Base-by-base conservation (phyloP, 2,113 vertebrate genomes). In the Corydoras maculifer region DNA sequence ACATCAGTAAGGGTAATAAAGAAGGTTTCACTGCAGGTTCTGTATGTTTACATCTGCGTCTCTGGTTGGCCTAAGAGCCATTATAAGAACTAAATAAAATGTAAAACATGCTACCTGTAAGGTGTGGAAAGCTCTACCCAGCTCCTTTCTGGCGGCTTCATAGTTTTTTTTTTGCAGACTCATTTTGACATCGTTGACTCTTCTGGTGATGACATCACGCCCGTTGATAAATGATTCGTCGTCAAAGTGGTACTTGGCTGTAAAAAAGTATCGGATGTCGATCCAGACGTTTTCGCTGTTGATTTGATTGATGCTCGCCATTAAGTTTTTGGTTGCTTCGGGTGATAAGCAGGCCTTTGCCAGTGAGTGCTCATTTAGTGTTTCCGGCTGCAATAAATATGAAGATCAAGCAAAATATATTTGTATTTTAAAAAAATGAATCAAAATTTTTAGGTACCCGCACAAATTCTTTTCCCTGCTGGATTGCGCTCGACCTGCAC, bases 61-160 rank as follows among this genome's bases (percentile, higher is more conserved):
- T 49, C n/a, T n/a, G n/a, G n/a, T n/a, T n/a, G n/a, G n/a, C n/a
- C n/a, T n/a, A n/a, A n/a, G n/a, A n/a, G n/a, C n/a, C n/a, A n/a
- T n/a, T n/a, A n/a, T n/a, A n/a, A n/a, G n/a, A n/a, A n/a, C n/a
- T n/a, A n/a, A n/a, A n/a, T n/a, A n/a, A n/a, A n/a, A n/a, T n/a
- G n/a, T n/a, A n/a, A n/a, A n/a, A n/a, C n/a, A n/a, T n/a, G n/a
- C n/a, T 58, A 75, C 67, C 74, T 75, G 74, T 50, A 75, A 30
- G 14, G 74, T 69, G 8, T 74, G 73, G 9, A 69, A 10, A 14
- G 69, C 2, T 18, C 63, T 53, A 14, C 72, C 72, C 12, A 74
- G 64, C 8, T 3, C 11, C 12, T 50, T 0, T 63, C 72, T 43
- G 13, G 66, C 66, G 3, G 67, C 3, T 25, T 65, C 14, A 64